A percentile compares a stretch with the other conserved stretches of the same genome.
Evolutionary conservation across 1,140 invertebrate species (phyloP).

Genomic region (Drosophila ogumai): DNA sequence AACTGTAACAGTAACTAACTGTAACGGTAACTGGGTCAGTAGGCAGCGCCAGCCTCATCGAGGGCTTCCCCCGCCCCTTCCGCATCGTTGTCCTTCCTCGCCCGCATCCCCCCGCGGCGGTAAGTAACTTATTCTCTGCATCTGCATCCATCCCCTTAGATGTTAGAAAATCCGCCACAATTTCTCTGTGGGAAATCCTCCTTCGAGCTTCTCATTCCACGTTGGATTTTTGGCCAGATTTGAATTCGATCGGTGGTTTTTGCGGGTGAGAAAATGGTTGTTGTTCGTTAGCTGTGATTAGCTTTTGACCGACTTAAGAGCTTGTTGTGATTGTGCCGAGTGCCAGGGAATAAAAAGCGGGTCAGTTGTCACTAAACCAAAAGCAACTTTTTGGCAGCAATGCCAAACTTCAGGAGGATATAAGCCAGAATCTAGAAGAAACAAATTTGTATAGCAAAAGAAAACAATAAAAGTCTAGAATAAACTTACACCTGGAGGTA

Average conservation of each 20-base stretch:
- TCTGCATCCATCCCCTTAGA: slow-evolving; percentile 4
- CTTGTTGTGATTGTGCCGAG: slow-evolving; percentile 9
- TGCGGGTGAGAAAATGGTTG: background rate
- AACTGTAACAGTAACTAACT: slow-evolving; percentile 33
- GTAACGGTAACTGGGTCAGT: slow-evolving; percentile 59
- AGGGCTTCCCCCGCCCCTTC: slow-evolving; percentile 22
- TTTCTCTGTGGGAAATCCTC: background rate
- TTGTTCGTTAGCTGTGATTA: slow-evolving; percentile 18
- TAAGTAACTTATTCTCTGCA: slow-evolving; percentile 29
- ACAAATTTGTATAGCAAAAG: too few relatives aligned
- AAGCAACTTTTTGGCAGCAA: slow-evolving; percentile 8
- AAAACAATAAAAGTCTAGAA: background rate
- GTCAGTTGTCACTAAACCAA: slow-evolving; percentile 23
- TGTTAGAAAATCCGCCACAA: slow-evolving; percentile 3
- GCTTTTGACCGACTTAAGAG: slow-evolving; percentile 11
- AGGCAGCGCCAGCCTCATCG: slow-evolving; percentile 50
- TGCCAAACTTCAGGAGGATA: background rate
- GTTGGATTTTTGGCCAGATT: slow-evolving; percentile 21
- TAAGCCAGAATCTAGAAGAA: background rate
- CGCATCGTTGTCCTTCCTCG: slow-evolving; percentile 7
- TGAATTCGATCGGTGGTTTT: slow-evolving; percentile 24
- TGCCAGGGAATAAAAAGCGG: slow-evolving; percentile 25
- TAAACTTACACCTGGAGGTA: background rate
- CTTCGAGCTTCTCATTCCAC: background rate
- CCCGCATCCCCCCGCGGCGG: slow-evolving; percentile 15